Evolutionary conservation across 2,888 invertebrate species (phyloP).

Genomic region (Andrena bucephala): DNA sequence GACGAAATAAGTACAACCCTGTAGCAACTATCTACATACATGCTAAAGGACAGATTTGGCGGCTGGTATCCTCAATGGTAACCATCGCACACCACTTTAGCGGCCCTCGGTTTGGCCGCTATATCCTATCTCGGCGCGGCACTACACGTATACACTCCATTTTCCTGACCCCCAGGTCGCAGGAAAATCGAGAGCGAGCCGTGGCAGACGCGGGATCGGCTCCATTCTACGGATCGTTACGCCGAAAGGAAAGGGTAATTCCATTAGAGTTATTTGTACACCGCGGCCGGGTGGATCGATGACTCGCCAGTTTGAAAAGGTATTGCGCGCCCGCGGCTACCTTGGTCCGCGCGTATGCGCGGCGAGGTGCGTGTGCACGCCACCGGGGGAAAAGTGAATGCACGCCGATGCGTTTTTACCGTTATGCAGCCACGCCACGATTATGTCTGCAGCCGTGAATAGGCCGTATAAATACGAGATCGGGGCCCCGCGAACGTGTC

Average conservation of each 20-base stretch:
- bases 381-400: slow-evolving; percentile 72
- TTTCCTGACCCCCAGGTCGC: background rate
- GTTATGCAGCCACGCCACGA: slow-evolving; percentile 71
- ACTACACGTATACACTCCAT: background rate
- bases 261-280: slow-evolving; percentile 58
- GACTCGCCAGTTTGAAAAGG: slow-evolving; percentile 60
- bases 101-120: too few relatives aligned
- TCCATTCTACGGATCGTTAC: slow-evolving; percentile 20
- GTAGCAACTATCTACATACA: too few relatives aligned
- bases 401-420: slow-evolving; percentile 75
- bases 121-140: too few relatives aligned
- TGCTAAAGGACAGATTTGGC: too few relatives aligned
- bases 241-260: slow-evolving; percentile 54
- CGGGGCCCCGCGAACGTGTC: slow-evolving; percentile 62
- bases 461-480: slow-evolving; percentile 68
- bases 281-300: slow-evolving; percentile 46
- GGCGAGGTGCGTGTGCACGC: slow-evolving; percentile 34
- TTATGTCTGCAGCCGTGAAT: slow-evolving; percentile 72
- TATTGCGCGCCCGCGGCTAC: slow-evolving; percentile 37
- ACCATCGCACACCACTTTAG: too few relatives aligned
- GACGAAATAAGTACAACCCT: too few relatives aligned
- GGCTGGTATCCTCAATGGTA: too few relatives aligned
- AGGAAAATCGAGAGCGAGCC: slow-evolving; percentile 25
- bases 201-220: slow-evolving; percentile 15
- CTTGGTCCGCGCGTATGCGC: slow-evolving; percentile 41